phyloP scores from a whole-genome alignment of 2,113 vertebrate genomes.

The Mixornis gularis region DNA sequence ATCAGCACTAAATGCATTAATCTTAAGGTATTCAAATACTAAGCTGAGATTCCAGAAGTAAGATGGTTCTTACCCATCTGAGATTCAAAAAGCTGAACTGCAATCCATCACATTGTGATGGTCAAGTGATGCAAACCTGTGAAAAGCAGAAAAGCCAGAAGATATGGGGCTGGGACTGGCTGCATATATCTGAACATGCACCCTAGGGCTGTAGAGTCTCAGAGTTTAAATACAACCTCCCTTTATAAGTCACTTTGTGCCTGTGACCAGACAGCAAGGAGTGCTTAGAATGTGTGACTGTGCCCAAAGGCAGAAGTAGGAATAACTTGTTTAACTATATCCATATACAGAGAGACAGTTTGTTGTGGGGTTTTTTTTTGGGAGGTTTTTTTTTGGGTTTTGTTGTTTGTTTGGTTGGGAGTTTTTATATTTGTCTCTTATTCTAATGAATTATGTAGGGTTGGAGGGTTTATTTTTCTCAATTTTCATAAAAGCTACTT shows the following conservation, averaged over 20 bases:
- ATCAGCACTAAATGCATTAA: background rate
- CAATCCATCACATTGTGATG: conserved; percentile 5
- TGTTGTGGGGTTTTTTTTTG: too few species aligned
- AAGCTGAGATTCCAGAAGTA: background rate
- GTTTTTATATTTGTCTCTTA: background rate
- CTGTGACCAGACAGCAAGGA: background rate
- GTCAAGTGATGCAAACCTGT: background rate
- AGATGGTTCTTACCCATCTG: background rate
- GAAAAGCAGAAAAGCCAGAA: conserved; percentile 44
- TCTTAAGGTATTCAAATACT: background rate
- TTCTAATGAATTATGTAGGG: background rate
- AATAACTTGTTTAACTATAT: background rate
- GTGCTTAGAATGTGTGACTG: background rate
- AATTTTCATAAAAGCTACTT: background rate
- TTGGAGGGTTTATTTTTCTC: background rate
- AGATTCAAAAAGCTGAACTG: conserved; percentile 11
- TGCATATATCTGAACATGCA: background rate
- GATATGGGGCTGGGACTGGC: background rate
- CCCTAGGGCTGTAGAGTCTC: background rate
- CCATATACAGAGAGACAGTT: background rate
- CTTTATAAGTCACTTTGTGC: conserved; percentile 28
- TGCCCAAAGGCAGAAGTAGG: background rate
- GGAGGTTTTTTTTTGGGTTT: too few species aligned
- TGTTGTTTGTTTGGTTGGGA: too few species aligned
- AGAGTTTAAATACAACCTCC: conserved; percentile 22